A percentile compares a stretch with the other conserved stretches of the same genome.
These are phyloP conservation scores for Tetramorium bicarinatum DNA, from an alignment of 2,888 invertebrate genomes.

Conservation along the genomic window DNA sequence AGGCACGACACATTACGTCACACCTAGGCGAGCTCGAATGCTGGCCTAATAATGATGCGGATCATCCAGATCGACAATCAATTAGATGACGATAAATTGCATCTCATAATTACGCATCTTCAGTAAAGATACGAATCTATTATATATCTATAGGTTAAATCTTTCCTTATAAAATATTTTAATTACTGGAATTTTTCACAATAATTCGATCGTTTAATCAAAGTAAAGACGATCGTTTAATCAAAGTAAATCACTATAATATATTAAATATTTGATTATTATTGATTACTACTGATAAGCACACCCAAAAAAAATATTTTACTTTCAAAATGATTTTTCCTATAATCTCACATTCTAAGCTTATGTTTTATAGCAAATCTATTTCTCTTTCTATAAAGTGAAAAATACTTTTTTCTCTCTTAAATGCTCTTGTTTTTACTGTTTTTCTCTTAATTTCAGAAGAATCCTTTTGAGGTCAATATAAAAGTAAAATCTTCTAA, in stretches of 20 bases:
- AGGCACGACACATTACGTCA: slow-evolving; percentile 65
- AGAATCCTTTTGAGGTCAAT: too few relatives aligned
- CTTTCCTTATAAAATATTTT: not conserved
- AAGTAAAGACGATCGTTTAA: not conserved
- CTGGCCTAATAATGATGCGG: slow-evolving; percentile 41
- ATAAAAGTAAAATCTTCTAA: too few relatives aligned
- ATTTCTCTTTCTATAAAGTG: too few relatives aligned
- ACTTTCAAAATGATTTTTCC: too few relatives aligned
- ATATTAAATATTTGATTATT: not conserved
- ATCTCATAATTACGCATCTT: not conserved
- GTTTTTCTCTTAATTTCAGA: too few relatives aligned
- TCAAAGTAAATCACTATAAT: not conserved
- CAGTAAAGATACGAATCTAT: not conserved
- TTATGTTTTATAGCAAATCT: too few relatives aligned
- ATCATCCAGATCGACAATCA: slow-evolving; percentile 21
- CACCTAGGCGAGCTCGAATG: slow-evolving; percentile 34
- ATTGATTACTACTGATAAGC: not conserved
- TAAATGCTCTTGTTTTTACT: too few relatives aligned
- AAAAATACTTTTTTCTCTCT: too few relatives aligned
- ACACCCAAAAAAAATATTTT: too few relatives aligned
- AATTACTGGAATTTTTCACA: not conserved
- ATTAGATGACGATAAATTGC: slow-evolving; percentile 7
- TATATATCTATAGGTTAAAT: not conserved
- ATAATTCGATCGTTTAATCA: not conserved
- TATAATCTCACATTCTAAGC: too few relatives aligned